Evolutionary conservation across 2,113 vertebrate genomes (phyloP).

Genomic region (Apodemus sylvaticus): DNA sequence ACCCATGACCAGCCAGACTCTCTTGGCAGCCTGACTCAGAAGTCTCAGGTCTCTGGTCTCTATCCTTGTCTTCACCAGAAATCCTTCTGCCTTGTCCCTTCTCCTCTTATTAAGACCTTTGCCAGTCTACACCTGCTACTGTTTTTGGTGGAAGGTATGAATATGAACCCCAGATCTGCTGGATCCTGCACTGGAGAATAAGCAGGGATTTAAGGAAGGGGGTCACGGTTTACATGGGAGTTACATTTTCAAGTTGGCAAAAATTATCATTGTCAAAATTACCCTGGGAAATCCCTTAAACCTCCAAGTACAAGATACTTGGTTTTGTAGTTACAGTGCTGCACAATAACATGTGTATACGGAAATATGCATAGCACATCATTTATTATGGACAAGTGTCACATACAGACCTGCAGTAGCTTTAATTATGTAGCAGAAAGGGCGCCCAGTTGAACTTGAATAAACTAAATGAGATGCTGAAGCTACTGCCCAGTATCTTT

Average conservation of each 20-base stretch:
- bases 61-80: not conserved
- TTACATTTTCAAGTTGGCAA: conserved; percentile 39
- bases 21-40: not conserved
- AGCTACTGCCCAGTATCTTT: conserved; percentile 36
- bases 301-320: conserved; percentile 42
- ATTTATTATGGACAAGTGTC: conserved; percentile 58
- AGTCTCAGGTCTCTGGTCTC: not conserved
- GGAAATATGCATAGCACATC: conserved; percentile 37
- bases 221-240: not conserved
- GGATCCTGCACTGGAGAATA: not conserved
- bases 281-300: conserved; percentile 75
- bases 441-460: conserved; percentile 45
- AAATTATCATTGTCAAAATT: conserved; percentile 72
- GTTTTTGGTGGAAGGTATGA: not conserved
- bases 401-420: conserved; percentile 42
- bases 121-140: not conserved
- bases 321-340: conserved; percentile 23
- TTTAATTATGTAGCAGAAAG: conserved; percentile 58
- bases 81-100: not conserved
- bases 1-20: not conserved
- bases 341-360: conserved; percentile 55
- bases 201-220: not conserved
- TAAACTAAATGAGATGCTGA: conserved; percentile 52
- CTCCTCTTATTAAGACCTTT: not conserved
- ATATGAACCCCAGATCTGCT: not conserved